Evolutionary conservation across 2,888 invertebrate species (phyloP), one percentile per base, ranked within the genome.

Genomic region (Timema cristinae): DNA sequence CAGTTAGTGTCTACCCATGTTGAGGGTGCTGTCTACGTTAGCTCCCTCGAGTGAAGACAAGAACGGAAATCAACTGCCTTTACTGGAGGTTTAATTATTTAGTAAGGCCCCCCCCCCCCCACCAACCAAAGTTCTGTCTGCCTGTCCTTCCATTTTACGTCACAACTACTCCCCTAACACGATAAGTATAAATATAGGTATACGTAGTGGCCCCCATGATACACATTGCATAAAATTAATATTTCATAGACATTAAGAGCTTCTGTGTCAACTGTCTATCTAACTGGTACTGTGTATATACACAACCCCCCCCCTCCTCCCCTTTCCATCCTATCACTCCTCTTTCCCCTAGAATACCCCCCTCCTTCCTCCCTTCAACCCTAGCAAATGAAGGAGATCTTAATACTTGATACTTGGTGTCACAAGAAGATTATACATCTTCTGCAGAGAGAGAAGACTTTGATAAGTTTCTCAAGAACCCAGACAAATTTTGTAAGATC

Each of bases 171-270:
- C 56, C 16, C 32, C 32, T 32, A 32, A 32, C 32, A 32, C 32
- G 32, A 32, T 32, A 32, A 32, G 32, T 32, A 32, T 32, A 32
- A 32, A 32, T 32, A 32, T 32, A 32, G 32, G 32, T 32, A 32
- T 32, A 32, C 32, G 32, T 32, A 32, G 32, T 32, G 32, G 32
- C 32, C 32, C 32, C 32, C 32, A 32, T 32, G 32, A 32, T 32
- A 70, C 70, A 72, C 72, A 70, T 67, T 71, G 71, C 66, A 66
- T 48, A 66, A 69, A 52, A 73, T 73, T 68, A 73, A 73, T 73
- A 73, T 73, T 73, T 71, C 71, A 73, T 71, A 59, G 56, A 50
- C 71, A 73, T 73, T 73, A 73, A 73, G 73, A 73, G 73, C 70
- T 68, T 49, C 72, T 61, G 71, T 73, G 73, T 71, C 73, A 73